Evolutionary conservation across 30 jellyfish, hydroid and myxozoan genomes (phyloP), one percentile per base, ranked within the genome.

Genomic region (Pseudorhiza aurosa): DNA sequence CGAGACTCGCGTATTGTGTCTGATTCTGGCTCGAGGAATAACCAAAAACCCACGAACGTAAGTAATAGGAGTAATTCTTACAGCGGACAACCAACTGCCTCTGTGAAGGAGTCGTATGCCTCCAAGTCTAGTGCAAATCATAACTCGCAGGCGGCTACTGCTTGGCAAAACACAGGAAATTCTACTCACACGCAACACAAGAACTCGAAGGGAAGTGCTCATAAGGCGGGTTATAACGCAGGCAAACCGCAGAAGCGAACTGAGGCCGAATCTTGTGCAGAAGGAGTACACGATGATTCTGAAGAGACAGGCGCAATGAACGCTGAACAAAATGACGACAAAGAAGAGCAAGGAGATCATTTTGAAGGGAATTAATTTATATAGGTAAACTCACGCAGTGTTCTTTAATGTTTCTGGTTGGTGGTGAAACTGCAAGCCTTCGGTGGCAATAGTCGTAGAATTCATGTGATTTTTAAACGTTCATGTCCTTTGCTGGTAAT

Each of bases 51-150:
- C 0, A 8, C 53, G 25, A 28, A 39, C 22, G 57, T 57, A 39
- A n/a, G 65, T 40, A 33, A 45, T 2, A 63, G 83, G 51, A 78
- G 81, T 70, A 59, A 50, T 36, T 72, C 87, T 2, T 71, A 88
- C 17, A 88, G 76, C 65, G 97, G 82, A 21, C 85, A 60, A 36
- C 58, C 79, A 6, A 70, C 60, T 63, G 46, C 77, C 11, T 11
- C 82, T 27, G 60, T 68, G 21, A 92, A 92, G 87, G 98, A 85
- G 10, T 85, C 98, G 53, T 92, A 92, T 51, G 98, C 98, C 1
- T 80, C 98, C 4, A 92, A 85, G 42, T 92, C 95, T 17, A 67
- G 87, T 27, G 58, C 90, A 19, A 89, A 71, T 33, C 75, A 81
- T 28, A 68, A 71, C n/a, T 45, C 39, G 36, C 81, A 62, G 28